Evolutionary conservation across 2,113 vertebrate genomes (phyloP), one percentile per base, ranked within the genome.

Genomic region (Malurus melanocephalus): DNA sequence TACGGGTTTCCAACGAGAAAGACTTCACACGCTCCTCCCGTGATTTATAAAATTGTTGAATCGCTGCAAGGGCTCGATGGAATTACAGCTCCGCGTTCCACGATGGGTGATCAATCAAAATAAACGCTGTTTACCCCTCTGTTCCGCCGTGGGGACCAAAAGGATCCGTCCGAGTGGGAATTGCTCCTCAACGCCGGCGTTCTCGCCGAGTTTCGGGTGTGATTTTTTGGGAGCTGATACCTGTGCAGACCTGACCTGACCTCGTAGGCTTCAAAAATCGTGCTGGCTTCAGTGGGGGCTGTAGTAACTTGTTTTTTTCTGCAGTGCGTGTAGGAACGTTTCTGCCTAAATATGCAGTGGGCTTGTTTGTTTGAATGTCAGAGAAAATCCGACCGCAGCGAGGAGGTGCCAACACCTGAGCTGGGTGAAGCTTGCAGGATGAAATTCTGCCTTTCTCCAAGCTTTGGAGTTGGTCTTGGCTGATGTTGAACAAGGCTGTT

Each of bases 101-200:
- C 19, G 48, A 67, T 69, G 94, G 94, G 56, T 90, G 46, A 94
- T 95, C 94, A 85, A 93, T 94, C 93, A 77, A 18, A 93, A 79
- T 28, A 90, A 73, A 88, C 51, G 27, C 80, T 79, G 86, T 90
- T 94, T 85, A 45, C 90, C 80, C 88, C 90, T 93, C 16, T 40
- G 79, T 85, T 77, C 65, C 74, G 38, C 87, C 21, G 0, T 28
- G 89, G 5, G 67, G 11, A 1, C 16, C 75, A 28, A 80, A 35
- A 89, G 59, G 89, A 38, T 13, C 10, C 43, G 1, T 21, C 40
- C 7, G 2, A 48, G 79, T 0, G 32, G 10, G 91, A 75, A 52
- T 71, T 21, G 2, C 19, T 38, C 72, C 1, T 1, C 1, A 12
- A 1, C 3, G 0, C 59, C 13, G 73, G 35, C 24, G 2, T 78